These are phyloP conservation scores for Drosophila ambigua DNA, from an alignment of 1,140 invertebrate genomes.

Conservation along the genomic window DNA sequence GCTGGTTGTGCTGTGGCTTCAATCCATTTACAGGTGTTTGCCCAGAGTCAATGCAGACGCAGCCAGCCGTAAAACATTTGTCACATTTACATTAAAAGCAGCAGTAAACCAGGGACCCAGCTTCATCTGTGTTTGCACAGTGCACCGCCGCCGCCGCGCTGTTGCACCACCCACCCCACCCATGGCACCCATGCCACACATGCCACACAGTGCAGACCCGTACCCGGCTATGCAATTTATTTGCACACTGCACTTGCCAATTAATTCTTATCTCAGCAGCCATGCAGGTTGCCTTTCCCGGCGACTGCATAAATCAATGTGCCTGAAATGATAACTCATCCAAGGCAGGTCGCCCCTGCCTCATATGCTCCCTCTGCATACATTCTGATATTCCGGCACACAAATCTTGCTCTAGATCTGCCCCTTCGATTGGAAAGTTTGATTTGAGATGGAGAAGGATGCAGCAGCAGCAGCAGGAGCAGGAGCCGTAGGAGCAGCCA, in stretches of 20 bases:
- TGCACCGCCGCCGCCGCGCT: neutral
- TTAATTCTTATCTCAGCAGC: constrained; percentile 79
- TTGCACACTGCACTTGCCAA: constrained; percentile 78
- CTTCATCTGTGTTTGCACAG: constrained; percentile 37
- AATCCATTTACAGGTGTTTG: constrained; percentile 79
- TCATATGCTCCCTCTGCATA: constrained; percentile 7
- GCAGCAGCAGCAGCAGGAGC: neutral
- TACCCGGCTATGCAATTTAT: constrained; percentile 65
- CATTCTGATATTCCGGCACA: constrained; percentile 40
- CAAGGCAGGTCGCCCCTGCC: constrained; percentile 19
- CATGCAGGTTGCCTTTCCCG: constrained; percentile 65
- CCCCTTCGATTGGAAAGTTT: constrained; percentile 32
- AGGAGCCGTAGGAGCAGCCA: neutral
- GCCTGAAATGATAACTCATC: constrained; percentile 74
- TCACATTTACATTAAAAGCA: constrained; percentile 81
- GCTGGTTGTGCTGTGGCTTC: constrained; percentile 54
- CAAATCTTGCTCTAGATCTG: constrained; percentile 46
- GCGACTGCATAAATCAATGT: constrained; percentile 78
- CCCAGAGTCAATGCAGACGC: constrained; percentile 73
- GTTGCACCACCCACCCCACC: neutral
- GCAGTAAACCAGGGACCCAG: constrained; percentile 35
- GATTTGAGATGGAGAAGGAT: constrained; percentile 28
- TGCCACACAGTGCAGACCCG: neutral
- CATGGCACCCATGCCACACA: neutral
- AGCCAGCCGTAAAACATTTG: constrained; percentile 79